Evolutionary conservation across 1,140 invertebrate genomes (phyloP).

Genomic region (Drosophila obscura): DNA sequence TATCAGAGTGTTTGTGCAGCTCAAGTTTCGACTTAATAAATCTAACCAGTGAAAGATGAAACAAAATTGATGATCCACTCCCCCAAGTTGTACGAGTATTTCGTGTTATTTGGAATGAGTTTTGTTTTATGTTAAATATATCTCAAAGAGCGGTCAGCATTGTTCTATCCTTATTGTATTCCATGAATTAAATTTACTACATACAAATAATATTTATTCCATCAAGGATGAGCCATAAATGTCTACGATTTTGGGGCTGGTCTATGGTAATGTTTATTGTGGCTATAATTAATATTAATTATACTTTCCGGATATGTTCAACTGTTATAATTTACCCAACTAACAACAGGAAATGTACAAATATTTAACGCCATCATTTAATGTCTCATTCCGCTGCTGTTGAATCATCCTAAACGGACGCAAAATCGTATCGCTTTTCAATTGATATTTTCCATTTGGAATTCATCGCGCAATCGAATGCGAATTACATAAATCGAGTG

Average conservation of each 20-base stretch:
- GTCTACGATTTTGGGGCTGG: too few species aligned
- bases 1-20: constrained; percentile 43
- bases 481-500: constrained; percentile 38
- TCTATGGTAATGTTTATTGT: too few species aligned
- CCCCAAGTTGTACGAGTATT: not conserved
- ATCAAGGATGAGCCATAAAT: too few species aligned
- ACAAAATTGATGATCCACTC: constrained; percentile 11
- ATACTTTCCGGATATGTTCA: too few species aligned
- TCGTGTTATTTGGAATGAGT: not conserved
- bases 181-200: not conserved
- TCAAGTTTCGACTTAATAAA: constrained; percentile 49
- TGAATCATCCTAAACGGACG: not conserved
- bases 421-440: constrained; percentile 17
- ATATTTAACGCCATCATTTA: not conserved
- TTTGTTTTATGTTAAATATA: too few species aligned
- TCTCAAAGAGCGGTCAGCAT: too few species aligned
- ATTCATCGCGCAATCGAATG: not conserved
- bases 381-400: not conserved
- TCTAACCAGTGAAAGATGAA: constrained; percentile 24
- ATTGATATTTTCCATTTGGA: constrained; percentile 14
- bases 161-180: too few species aligned
- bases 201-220: too few species aligned
- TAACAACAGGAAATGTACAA: not conserved
- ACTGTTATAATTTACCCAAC: too few species aligned
- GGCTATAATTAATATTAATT: too few species aligned